Base-by-base conservation (phyloP, 2,797 vertebrate species). In the Enteromius anoplus region DNA sequence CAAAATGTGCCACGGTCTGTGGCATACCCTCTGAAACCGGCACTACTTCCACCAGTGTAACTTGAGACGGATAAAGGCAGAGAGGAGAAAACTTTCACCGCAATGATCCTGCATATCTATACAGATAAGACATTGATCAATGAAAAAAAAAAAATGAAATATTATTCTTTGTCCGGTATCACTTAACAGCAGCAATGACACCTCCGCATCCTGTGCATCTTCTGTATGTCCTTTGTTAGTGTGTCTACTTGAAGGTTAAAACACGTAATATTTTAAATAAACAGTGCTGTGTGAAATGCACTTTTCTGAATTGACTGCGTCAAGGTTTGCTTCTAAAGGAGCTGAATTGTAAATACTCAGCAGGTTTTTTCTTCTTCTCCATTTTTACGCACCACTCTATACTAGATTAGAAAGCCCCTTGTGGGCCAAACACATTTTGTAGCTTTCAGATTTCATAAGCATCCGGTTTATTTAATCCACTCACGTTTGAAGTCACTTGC, bases 401-500 rank as follows among this genome's bases (percentile, higher is more conserved):
- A 55, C 32, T 37, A 26, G 51, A 53, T 62, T 75, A 80, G 70
- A 75, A 87, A 83, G 12, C n/a, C 9, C 2, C 47, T 76, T 55
- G 70, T 58, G 49, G 68, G 69, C 49, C 71, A 85, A 85, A 69
- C 34, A 58, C 53, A 78, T 82, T 86, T 77, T 71, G 42, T 70
- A 72, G 75, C 71, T 37, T 71, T 83, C 55, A 78, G 78, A 75
- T 88, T 71, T 78, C 62, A 75, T 82, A 69, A 80, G n/a, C 75
- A 62, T 69, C 80, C 12, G 5, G 68, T 70, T 78, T 64, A 86
- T 85, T 84, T 73, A 53, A 83, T 62, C 80, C 53, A 15, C 45
- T 65, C 26, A 8, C 34, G 45, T 72, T 75, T 82, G 45, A 53
- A 76, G 75, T 72, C n/a, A 51, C 26, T 80, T 51, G 34, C 29